Percentiles rank a stretch among this genome's conserved stretches.
Evolutionary conservation across 2,797 vertebrate species (phyloP).

Genomic region (Synaphobranchus kaupii): DNA sequence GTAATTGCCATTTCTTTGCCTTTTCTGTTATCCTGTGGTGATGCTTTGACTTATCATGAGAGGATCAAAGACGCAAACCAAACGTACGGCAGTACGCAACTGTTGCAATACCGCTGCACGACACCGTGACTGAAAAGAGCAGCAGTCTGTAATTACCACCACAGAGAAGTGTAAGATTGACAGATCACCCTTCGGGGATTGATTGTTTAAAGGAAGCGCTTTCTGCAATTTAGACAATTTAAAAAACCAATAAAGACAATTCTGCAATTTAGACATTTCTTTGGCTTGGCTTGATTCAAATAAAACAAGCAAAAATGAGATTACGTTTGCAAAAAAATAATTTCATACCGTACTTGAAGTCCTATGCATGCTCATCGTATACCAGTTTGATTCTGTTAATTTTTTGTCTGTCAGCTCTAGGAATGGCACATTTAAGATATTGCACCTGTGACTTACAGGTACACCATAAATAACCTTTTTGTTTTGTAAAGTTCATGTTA

Average conservation of each 20-base stretch:
- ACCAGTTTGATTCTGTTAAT: background rate
- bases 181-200: background rate
- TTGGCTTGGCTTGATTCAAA: background rate
- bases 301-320: background rate
- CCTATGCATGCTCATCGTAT: background rate
- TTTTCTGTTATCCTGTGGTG: conserved; percentile 62
- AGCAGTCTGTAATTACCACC: background rate
- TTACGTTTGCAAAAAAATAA: background rate
- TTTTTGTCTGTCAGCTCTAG: background rate
- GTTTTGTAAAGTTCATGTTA: background rate
- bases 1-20: conserved; percentile 64
- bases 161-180: background rate
- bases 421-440: background rate
- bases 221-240: no score
- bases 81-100: background rate
- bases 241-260: no score
- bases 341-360: background rate
- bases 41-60: conserved; percentile 41
- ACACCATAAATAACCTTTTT: background rate
- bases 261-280: background rate
- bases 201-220: background rate
- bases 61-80: background rate
- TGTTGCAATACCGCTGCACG: background rate
- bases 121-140: background rate
- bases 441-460: background rate